A percentile compares a stretch with the other conserved stretches of the same genome.
Evolutionary conservation across 2,888 invertebrate species (phyloP).

Genomic region (Platycnemis pennipes): DNA sequence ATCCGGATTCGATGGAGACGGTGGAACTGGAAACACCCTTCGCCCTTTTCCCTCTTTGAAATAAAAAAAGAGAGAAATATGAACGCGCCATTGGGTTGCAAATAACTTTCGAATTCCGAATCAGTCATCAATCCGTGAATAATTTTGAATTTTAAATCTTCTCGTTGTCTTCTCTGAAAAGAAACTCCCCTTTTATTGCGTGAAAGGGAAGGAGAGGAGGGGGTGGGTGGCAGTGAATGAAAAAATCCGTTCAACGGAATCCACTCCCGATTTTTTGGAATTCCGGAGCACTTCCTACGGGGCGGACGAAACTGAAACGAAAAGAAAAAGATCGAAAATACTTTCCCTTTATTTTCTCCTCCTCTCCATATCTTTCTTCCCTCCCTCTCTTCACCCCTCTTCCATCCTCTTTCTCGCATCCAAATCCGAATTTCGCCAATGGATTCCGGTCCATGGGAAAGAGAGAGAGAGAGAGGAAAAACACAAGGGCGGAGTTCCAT

Average conservation of each 20-base stretch:
- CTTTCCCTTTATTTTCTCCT: not conserved
- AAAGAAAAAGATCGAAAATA: not conserved
- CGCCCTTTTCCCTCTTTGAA: not conserved
- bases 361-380: not conserved
- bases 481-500: not conserved
- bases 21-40: not conserved
- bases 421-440: conserved; percentile 47
- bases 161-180: not conserved
- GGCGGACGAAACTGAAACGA: not conserved
- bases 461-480: not conserved
- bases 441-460: conserved; percentile 25
- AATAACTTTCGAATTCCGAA: conserved; percentile 27
- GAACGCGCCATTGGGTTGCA: conserved; percentile 4
- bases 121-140: conserved; percentile 18
- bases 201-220: too few relatives aligned
- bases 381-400: not conserved
- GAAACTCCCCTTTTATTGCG: not conserved
- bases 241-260: conserved; percentile 1
- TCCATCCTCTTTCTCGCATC: not conserved
- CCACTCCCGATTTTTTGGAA: conserved; percentile 30
- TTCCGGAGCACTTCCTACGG: not conserved
- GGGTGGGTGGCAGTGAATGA: not conserved
- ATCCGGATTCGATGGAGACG: not conserved
- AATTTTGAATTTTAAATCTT: conserved; percentile 47
- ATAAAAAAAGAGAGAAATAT: not conserved